phyloP scores from a whole-genome alignment of 2,888 invertebrate genomes.

The Noctua janthina region DNA sequence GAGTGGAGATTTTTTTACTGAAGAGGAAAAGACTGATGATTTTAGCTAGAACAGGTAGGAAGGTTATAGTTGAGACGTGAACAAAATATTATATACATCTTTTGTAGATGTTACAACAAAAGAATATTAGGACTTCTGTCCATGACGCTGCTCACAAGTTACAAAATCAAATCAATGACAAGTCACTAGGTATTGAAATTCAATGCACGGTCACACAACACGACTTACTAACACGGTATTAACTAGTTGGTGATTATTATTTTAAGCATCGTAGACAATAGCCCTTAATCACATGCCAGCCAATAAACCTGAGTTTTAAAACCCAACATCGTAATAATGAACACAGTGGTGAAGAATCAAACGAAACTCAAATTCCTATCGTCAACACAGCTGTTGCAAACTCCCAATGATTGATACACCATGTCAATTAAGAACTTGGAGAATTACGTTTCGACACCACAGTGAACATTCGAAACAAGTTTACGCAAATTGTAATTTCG shows the following conservation, averaged over 20 bases:
- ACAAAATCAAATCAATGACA: neutral
- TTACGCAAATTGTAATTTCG: slow-evolving; percentile 66
- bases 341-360: neutral
- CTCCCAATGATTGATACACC: slow-evolving; percentile 10
- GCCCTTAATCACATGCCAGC: neutral
- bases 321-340: neutral
- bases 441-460: slow-evolving; percentile 38
- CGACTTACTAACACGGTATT: neutral
- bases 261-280: neutral
- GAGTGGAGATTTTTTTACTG: neutral
- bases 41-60: neutral
- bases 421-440: slow-evolving; percentile 35
- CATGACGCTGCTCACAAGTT: neutral
- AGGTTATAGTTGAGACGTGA: neutral
- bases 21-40: no score
- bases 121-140: neutral
- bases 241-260: neutral
- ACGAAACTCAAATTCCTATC: neutral
- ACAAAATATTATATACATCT: neutral
- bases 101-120: neutral
- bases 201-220: neutral
- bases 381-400: neutral
- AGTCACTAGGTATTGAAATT: no score
- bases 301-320: neutral
- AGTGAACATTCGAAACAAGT: slow-evolving; percentile 42